Conservation (phyloP, 2,797 vertebrate species). For the Trematomus bernacchii region DNA sequence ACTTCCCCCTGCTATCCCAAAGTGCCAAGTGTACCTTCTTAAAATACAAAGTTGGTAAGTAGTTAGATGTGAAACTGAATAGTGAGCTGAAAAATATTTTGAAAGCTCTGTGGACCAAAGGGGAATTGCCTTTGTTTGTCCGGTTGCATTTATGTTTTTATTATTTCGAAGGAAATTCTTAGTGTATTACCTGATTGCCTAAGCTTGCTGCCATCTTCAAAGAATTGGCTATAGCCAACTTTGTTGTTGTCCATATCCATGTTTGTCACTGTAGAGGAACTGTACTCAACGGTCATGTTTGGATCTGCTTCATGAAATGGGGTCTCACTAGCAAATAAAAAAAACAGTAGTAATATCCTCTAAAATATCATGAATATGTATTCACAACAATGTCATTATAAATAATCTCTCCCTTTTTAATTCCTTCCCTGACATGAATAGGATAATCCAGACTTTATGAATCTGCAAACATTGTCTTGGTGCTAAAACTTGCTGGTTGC, state of each 20-base stretch:
- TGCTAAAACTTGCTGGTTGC: background rate
- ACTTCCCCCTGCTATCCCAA: background rate
- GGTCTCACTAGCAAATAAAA: conserved; percentile 1
- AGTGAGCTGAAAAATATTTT: background rate
- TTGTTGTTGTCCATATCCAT: conserved; percentile 56
- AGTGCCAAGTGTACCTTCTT: background rate
- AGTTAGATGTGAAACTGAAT: background rate
- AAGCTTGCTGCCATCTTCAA: conserved; percentile 27
- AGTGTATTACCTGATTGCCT: conserved; percentile 59
- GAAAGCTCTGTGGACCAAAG: background rate
- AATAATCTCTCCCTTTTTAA: background rate
- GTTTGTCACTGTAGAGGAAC: conserved; percentile 22
- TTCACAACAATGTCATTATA: background rate
- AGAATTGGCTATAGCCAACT: conserved; percentile 44
- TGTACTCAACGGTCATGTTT: conserved; percentile 65
- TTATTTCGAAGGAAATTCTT: background rate
- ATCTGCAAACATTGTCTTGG: background rate
- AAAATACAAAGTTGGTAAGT: background rate
- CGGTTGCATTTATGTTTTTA: too few species aligned
- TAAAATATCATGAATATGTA: background rate
- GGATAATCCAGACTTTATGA: background rate
- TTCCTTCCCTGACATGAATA: background rate
- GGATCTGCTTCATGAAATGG: conserved; percentile 3
- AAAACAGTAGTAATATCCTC: background rate
- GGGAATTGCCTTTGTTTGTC: too few species aligned